Percentiles rank a stretch among this genome's conserved stretches.
These are phyloP conservation scores for Melanaphis sacchari DNA, from an alignment of 1,140 invertebrate genomes.

Conservation along the genomic window DNA sequence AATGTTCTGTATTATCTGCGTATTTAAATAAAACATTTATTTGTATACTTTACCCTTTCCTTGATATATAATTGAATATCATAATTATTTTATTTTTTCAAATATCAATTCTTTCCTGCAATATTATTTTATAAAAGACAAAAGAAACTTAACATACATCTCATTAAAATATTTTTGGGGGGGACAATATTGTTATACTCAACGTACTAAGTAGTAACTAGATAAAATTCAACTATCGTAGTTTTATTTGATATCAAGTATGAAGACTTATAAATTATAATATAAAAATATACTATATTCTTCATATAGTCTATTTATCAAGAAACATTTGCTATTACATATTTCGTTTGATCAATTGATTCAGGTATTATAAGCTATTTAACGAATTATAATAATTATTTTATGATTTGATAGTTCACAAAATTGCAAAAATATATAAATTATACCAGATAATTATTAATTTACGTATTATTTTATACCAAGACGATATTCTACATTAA, in stretches of 20 bases:
- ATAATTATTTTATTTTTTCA: not conserved
- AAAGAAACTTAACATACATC: not conserved
- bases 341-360: not conserved
- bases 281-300: not conserved
- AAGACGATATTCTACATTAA: not conserved
- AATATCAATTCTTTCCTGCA: not conserved
- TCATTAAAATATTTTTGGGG: not conserved
- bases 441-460: not conserved
- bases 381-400: not conserved
- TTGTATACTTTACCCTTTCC: not conserved
- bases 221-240: not conserved
- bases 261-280: not conserved
- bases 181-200: not conserved
- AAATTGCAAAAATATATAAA: not conserved
- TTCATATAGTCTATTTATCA: not conserved
- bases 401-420: not conserved
- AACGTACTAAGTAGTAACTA: not conserved
- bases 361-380: not conserved
- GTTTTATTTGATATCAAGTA: not conserved
- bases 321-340: not conserved
- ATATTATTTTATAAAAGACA: not conserved
- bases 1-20: not conserved
- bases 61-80: not conserved
- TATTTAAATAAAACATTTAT: not conserved
- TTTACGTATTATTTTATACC: not conserved